Conservation (phyloP, 2,797 vertebrate species). For the Bovichtus variegatus region DNA sequence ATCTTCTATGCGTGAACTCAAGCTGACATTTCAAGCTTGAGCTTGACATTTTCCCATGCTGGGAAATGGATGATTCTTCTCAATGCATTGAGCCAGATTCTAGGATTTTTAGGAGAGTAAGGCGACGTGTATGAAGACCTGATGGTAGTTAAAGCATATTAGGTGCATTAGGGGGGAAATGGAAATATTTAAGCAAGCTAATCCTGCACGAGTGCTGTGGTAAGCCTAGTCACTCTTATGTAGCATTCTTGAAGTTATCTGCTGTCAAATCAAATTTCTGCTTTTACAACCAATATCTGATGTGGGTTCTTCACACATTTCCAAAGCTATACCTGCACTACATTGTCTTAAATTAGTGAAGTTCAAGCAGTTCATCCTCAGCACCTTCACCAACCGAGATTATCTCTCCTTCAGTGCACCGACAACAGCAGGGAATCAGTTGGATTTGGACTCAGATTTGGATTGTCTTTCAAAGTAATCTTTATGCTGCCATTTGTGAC, state of each 20-base stretch:
- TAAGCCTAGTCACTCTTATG: conserved; percentile 39
- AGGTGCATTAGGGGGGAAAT: conserved; percentile 26
- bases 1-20: conserved; percentile 27
- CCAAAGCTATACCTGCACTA: background rate
- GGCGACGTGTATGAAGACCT: conserved; percentile 34
- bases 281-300: background rate
- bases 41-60: too few species aligned
- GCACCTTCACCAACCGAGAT: conserved; percentile 25
- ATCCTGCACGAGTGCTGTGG: conserved; percentile 47
- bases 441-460: conserved; percentile 38
- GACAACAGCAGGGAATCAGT: conserved; percentile 31
- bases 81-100: conserved; percentile 59
- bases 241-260: conserved; percentile 59
- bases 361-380: conserved; percentile 51
- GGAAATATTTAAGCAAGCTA: conserved; percentile 43
- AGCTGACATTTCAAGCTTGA: conserved; percentile 41
- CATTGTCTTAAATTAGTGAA: background rate
- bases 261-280: conserved; percentile 34
- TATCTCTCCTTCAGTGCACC: conserved; percentile 6
- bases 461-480: conserved; percentile 59
- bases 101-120: conserved; percentile 22
- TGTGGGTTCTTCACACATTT: background rate
- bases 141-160: conserved; percentile 49
- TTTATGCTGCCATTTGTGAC: conserved; percentile 49
- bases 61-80: conserved; percentile 49